Base-by-base conservation (phyloP, 2,888 invertebrate genomes). In the Colostygia pectinataria region DNA sequence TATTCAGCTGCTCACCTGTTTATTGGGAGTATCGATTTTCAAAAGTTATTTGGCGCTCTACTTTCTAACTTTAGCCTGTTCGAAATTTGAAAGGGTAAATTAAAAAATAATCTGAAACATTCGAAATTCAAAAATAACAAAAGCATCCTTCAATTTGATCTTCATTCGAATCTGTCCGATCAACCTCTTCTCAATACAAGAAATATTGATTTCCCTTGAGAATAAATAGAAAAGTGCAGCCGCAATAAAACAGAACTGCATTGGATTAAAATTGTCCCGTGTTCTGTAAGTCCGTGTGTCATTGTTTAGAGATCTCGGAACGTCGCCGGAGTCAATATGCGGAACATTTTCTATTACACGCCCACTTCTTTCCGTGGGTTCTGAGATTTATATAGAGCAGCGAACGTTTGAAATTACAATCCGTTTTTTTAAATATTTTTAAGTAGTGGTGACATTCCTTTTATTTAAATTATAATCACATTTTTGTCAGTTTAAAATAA, bases 271-370 rank as follows among this genome's bases (percentile, higher is more conserved):
- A 68, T 64, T 53, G 65, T 55, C 55, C 57, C 55, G 62, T 64
- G 57, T 43, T 50, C 57, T 50, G 59, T 59, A 68, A 68, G 63
- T 69, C 69, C 71, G 75, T 74, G 74, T 80, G 84, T 83, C 84
- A 84, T 85, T 86, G 88, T 88, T 88, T 89, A 85, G 83, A 86
- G 84, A 84, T 86, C 84, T 85, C 75, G 72, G 70, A 77, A 78
- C 77, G 80, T 79, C 80, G 80, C 80, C 69, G 79, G 77, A 89
- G 88, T 90, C 89, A 90, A 90, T 90, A 90, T 88, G 89, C 89
- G 89, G 89, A 89, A 90, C 89, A 89, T 90, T 90, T 89, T 86
- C 88, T 88, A 90, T 90, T 90, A 89, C 88, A 89, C 89, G 89
- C 88, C 88, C 88, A 85, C 88, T 87, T 88, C 89, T 89, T 86